Percentiles rank a stretch among this genome's conserved stretches.
Evolutionary conservation across 2,797 vertebrate species (phyloP).

Genomic region (Acanthopagrus latus): DNA sequence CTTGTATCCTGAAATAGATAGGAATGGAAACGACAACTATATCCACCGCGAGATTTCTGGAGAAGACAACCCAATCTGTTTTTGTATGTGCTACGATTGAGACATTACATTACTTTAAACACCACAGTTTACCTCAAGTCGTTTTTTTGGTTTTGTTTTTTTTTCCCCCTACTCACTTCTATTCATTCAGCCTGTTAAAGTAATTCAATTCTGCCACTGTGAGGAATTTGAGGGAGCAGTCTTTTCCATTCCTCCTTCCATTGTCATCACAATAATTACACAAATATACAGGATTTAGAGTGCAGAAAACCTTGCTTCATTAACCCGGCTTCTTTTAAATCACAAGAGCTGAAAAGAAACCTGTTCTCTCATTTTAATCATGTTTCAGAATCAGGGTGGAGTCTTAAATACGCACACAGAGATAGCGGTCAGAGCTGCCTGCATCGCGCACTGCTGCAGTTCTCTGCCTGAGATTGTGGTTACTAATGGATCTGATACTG

Average conservation of each 20-base stretch:
- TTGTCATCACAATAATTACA: background rate
- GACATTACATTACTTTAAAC: background rate
- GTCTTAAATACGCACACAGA: background rate
- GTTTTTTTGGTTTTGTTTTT: background rate
- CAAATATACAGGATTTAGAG: background rate
- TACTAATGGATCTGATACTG: constrained; percentile 26
- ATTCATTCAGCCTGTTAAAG: background rate
- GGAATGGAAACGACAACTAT: background rate
- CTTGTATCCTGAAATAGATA: constrained; percentile 1
- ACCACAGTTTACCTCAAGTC: background rate
- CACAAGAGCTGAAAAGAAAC: background rate
- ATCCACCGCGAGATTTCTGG: background rate
- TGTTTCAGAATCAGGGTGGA: background rate
- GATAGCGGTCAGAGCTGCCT: constrained; percentile 1
- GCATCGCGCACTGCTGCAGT: background rate
- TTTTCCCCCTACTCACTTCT: background rate
- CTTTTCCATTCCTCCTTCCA: background rate
- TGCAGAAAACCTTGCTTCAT: background rate
- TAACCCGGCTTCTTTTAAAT: background rate
- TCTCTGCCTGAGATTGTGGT: constrained; percentile 8
- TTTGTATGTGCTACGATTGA: background rate
- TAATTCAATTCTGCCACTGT: background rate
- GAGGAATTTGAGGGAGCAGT: no score
- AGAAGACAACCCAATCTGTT: background rate
- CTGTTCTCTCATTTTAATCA: background rate